phyloP scores from a whole-genome alignment of 2,888 invertebrate species.

The Parnassius mnemosyne region DNA sequence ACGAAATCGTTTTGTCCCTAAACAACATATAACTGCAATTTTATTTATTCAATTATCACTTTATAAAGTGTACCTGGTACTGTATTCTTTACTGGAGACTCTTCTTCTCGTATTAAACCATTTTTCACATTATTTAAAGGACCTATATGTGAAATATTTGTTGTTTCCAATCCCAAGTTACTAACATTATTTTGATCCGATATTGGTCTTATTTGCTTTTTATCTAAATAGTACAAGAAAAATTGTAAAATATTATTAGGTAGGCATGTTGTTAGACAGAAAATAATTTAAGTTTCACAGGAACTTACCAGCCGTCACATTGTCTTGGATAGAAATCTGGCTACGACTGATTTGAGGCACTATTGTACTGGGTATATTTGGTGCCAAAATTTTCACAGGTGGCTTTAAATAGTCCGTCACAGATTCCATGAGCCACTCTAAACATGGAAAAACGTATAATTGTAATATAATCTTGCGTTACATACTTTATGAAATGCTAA shows the following conservation, averaged over 20 bases:
- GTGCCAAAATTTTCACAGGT: slow-evolving; percentile 9
- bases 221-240: slow-evolving; percentile 1
- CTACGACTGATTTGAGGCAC: slow-evolving; percentile 23
- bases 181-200: neutral
- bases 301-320: neutral
- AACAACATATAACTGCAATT: too few relatives aligned
- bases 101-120: neutral
- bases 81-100: neutral
- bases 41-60: too few relatives aligned
- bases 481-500: neutral
- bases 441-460: neutral
- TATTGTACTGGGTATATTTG: slow-evolving; percentile 21
- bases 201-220: neutral
- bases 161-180: neutral
- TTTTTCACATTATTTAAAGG: neutral
- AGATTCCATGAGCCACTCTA: slow-evolving; percentile 25
- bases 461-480: neutral
- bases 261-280: neutral
- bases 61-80: neutral
- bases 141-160: neutral
- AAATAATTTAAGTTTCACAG: neutral
- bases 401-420: slow-evolving; percentile 19
- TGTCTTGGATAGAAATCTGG: slow-evolving; percentile 8
- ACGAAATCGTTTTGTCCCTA: too few relatives aligned
- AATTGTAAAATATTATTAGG: neutral